Percentiles rank a stretch among this genome's conserved stretches.
Evolutionary conservation across 2,113 vertebrate genomes (phyloP).

Genomic region (Argyrosomus japonicus): DNA sequence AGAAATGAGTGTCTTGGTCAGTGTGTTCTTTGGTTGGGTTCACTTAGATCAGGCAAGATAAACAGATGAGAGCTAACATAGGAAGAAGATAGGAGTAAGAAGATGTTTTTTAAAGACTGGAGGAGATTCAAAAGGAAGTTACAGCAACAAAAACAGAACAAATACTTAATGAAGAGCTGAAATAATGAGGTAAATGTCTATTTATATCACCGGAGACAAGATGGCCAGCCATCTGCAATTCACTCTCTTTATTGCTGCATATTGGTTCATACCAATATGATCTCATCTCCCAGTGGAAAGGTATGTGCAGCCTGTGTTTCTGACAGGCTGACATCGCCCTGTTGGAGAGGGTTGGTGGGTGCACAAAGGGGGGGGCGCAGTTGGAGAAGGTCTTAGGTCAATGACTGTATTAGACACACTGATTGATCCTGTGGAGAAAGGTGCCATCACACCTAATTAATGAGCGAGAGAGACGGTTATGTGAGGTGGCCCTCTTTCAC

Average conservation of each 20-base stretch:
- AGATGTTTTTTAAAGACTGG: slow-evolving; percentile 23
- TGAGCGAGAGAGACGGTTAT: slow-evolving; percentile 52
- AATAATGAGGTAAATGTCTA: slow-evolving; percentile 55
- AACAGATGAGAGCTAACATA: background rate
- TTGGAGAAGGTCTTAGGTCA: slow-evolving; percentile 75
- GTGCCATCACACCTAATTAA: slow-evolving; percentile 72
- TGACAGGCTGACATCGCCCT: slow-evolving; percentile 65
- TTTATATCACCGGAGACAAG: slow-evolving; percentile 54
- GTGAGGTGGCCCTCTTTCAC: slow-evolving; percentile 41
- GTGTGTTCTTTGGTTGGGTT: slow-evolving; percentile 14
- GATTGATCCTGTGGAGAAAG: slow-evolving; percentile 75
- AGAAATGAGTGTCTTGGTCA: slow-evolving; percentile 1
- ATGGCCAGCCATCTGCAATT: slow-evolving; percentile 39
- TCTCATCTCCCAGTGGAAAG: slow-evolving; percentile 56
- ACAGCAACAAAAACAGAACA: slow-evolving; percentile 19
- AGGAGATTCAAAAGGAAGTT: slow-evolving; percentile 1
- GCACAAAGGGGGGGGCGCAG: slow-evolving; percentile 45
- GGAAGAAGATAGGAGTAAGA: slow-evolving; percentile 2
- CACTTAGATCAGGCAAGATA: slow-evolving; percentile 12
- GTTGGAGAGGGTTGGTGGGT: slow-evolving; percentile 46
- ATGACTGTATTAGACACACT: slow-evolving; percentile 74
- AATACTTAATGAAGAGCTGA: slow-evolving; percentile 20
- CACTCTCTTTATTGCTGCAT: slow-evolving; percentile 45
- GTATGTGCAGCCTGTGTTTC: slow-evolving; percentile 36
- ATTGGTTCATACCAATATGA: slow-evolving; percentile 65